These are phyloP conservation scores for Danionella cerebrum DNA, from an alignment of 2,113 vertebrate genomes.

Conservation along the genomic window DNA sequence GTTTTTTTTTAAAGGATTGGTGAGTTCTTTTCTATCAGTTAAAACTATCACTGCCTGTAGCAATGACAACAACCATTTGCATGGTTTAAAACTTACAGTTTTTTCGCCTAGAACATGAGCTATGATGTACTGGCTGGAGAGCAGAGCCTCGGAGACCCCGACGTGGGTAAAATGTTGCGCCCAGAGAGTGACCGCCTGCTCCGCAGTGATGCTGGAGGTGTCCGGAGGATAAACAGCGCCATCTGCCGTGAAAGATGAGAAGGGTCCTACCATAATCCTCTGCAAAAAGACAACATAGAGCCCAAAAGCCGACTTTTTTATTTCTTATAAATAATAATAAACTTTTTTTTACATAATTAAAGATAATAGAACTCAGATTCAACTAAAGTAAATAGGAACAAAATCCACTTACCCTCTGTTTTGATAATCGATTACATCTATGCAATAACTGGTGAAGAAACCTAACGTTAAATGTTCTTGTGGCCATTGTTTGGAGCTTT, in stretches of 20 bases:
- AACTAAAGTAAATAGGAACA: background rate
- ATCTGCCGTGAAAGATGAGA: too few relatives aligned
- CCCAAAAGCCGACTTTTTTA: too few relatives aligned
- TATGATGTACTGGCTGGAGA: constrained; percentile 82
- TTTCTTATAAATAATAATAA: too few relatives aligned
- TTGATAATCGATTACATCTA: background rate
- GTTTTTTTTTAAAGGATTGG: too few relatives aligned
- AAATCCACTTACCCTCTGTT: constrained; percentile 3
- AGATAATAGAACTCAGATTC: background rate
- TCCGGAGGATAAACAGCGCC: constrained; percentile 28
- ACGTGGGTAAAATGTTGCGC: constrained; percentile 63
- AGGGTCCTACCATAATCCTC: too few relatives aligned
- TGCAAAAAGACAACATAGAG: too few relatives aligned
- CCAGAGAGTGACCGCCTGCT: constrained; percentile 69
- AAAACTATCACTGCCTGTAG: background rate
- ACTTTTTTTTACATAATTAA: too few relatives aligned
- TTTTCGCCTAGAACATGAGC: constrained; percentile 86
- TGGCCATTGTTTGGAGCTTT: background rate
- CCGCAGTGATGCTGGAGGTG: constrained; percentile 44
- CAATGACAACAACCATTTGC: too few relatives aligned
- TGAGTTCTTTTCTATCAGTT: too few relatives aligned
- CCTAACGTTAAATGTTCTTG: background rate
- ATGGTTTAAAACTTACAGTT: constrained; percentile 67
- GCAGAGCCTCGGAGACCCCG: constrained; percentile 73
- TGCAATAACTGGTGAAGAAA: background rate